Evolutionary conservation across 2,113 vertebrate species (phyloP), one percentile per base, ranked within the genome.

Genomic region (Hydrolagus affinis): DNA sequence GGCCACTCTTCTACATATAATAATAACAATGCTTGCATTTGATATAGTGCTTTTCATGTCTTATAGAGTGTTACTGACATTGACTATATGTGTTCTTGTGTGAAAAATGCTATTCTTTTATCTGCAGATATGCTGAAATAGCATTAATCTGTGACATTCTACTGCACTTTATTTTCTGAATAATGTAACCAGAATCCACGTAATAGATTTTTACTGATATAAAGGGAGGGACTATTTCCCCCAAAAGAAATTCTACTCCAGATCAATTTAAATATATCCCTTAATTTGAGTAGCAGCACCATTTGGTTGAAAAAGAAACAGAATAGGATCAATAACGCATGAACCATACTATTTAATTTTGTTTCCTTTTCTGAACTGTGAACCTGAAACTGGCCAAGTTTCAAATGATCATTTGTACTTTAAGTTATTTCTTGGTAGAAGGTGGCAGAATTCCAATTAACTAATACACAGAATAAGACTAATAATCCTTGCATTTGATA

Each of bases 91-190:
- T 62, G 60, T 8, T 30, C 62, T 83, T 66, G 8, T 66, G 11
- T 15, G 8, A 64, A 83, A 66, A 66, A 19, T 57, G 57, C 25
- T 64, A 83, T 11, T 19, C 78, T 83, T 59, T 17, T 83, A 21
- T 17, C 8, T 30, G 64, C 60, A 83, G 78, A 83, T 28, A 32
- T 66, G 78, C 78, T 83, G 78, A 66, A 66, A 21, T 83, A 28
- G n/a, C 23, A 83, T 66, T 83, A 68, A 83, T 30, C 23, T 10
- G 25, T 66, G 78, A 83, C 60, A 66, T 30, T 32, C 60, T 83
- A 64, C 59, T 64, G 17, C 14, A 4, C 28, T 66, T 83, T 68
- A 7, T 11, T 80, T 62, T 62, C n/a, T 14, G 60, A 60, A 80
- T 62, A 80, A 62, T 83, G 60, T 66, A 66, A 83, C 25, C 62